Conservation (phyloP, 2,113 vertebrate genomes). For the Xenus cinereus region DNA sequence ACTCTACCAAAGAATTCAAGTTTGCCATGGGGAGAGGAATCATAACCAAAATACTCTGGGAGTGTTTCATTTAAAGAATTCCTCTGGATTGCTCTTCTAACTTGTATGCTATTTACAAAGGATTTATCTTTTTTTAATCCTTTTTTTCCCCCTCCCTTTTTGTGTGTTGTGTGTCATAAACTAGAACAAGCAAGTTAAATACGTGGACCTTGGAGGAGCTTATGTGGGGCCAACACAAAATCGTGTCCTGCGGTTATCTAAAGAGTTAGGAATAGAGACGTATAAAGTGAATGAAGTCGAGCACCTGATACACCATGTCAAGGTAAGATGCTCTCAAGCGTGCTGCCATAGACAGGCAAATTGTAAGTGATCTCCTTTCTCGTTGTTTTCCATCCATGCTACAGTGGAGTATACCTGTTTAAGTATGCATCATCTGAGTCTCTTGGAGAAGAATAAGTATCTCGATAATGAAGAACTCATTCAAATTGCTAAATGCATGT, state of each 20-base stretch:
- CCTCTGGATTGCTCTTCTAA: neutral
- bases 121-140: neutral
- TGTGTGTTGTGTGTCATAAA: constrained; percentile 15
- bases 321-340: constrained; percentile 76
- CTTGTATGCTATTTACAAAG: neutral
- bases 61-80: neutral
- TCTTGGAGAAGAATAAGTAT: neutral
- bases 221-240: constrained; percentile 97
- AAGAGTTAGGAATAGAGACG: constrained; percentile 88
- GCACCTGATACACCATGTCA: constrained; percentile 84
- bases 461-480: neutral
- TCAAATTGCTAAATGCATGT: neutral
- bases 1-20: neutral
- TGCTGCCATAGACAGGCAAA: neutral
- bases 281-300: constrained; percentile 96
- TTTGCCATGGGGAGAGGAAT: neutral
- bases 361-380: neutral
- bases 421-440: neutral
- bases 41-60: neutral
- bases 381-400: neutral
- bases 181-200: constrained; percentile 92
- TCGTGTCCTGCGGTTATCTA: constrained; percentile 88
- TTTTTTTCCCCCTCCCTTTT: neutral
- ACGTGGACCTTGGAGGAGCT: constrained; percentile 94
- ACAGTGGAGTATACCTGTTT: neutral